Conservation (phyloP, 2,113 vertebrate species). For the Scomber scombrus region DNA sequence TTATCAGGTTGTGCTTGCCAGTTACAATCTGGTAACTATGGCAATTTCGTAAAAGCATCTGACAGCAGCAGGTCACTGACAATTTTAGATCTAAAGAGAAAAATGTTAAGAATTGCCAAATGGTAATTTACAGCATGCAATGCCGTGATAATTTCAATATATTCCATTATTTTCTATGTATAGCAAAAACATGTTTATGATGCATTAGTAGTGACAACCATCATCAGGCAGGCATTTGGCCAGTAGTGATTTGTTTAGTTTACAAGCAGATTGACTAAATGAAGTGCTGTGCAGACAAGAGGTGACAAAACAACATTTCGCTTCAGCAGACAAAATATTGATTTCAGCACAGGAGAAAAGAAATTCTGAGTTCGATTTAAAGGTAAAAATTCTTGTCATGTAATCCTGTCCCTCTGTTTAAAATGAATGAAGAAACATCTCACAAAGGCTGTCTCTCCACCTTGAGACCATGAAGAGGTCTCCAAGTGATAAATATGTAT, state of each 20-base stretch:
- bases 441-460: not conserved
- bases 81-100: not conserved
- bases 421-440: not conserved
- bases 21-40: constrained; percentile 31
- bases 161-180: not conserved
- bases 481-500: constrained; percentile 12
- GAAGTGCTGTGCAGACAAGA: not conserved
- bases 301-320: not conserved
- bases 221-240: constrained; percentile 1
- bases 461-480: not conserved
- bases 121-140: not conserved
- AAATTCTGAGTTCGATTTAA: not conserved
- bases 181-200: not conserved
- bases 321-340: not conserved
- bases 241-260: constrained; percentile 19
- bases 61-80: constrained; percentile 12
- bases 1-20: constrained; percentile 12
- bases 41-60: constrained; percentile 22
- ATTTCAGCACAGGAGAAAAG: not conserved
- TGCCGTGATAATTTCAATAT: not conserved
- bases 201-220: constrained; percentile 10
- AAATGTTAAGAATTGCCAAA: not conserved
- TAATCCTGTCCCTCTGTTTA: not conserved
- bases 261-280: constrained; percentile 4
- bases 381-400: not conserved